A percentile compares a stretch with the other conserved stretches of the same genome.
phyloP scores from a whole-genome alignment of 2,888 invertebrate species.

The Crossocerus cetratus region DNA sequence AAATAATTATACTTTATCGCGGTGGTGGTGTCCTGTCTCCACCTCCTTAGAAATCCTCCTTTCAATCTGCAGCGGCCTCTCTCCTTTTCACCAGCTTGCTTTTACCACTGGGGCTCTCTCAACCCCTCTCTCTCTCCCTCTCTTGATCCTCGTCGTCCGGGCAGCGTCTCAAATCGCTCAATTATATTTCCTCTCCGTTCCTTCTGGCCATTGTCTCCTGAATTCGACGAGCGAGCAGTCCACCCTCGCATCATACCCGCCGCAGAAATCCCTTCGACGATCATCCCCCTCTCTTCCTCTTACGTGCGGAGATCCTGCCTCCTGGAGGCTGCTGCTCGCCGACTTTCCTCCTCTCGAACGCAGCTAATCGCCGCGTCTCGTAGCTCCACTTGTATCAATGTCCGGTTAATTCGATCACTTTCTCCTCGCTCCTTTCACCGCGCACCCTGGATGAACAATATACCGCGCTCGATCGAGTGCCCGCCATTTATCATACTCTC shows the following conservation, averaged over 20 bases:
- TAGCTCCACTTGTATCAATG: conserved; percentile 55
- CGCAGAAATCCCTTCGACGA: conserved; percentile 57
- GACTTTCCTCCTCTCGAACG: conserved; percentile 44
- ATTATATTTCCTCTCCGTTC: conserved; percentile 70
- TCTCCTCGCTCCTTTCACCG: conserved; percentile 38
- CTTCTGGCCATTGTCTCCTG: conserved; percentile 57
- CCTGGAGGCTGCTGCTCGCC: conserved; percentile 15
- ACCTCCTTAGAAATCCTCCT: conserved; percentile 23
- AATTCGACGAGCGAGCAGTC: conserved; percentile 55
- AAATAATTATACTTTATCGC: conserved; percentile 77
- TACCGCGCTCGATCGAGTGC: too few relatives aligned
- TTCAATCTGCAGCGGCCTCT: not conserved
- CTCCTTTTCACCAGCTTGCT: conserved; percentile 12
- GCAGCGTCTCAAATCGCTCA: conserved; percentile 73
- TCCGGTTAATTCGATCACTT: conserved; percentile 66
- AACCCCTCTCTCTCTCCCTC: conserved; percentile 37
- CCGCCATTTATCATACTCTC: too few relatives aligned
- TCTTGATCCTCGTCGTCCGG: conserved; percentile 36
- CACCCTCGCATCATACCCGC: conserved; percentile 50
- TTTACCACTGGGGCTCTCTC: conserved; percentile 28
- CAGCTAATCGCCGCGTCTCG: conserved; percentile 49
- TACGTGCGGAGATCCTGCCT: too few relatives aligned
- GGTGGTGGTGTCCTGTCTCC: conserved; percentile 57
- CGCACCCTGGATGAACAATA: not conserved
- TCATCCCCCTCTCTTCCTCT: conserved; percentile 42